Conservation (phyloP, 2,113 vertebrate species). For the Ranitomeya variabilis region DNA sequence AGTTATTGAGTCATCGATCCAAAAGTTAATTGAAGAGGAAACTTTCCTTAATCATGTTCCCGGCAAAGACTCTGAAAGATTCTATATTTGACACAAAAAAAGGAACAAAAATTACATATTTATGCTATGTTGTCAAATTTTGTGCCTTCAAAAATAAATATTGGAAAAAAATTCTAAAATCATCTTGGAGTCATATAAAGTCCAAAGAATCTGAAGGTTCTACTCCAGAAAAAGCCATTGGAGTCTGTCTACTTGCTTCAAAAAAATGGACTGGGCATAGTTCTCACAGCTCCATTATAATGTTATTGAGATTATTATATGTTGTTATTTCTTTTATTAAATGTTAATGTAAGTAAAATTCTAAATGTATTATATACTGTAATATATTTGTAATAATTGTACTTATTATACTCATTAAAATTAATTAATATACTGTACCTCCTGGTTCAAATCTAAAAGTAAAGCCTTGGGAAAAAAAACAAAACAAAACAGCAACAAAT, state of each 20-base stretch:
- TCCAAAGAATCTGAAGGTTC: background rate
- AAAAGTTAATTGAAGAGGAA: conserved; percentile 78
- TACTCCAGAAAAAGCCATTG: background rate
- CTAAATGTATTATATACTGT: background rate
- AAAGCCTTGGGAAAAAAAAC: background rate
- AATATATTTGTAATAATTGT: background rate
- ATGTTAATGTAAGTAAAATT: background rate
- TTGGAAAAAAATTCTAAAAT: background rate
- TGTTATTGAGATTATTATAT: background rate
- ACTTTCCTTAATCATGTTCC: conserved; percentile 68
- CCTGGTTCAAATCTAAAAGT: background rate
- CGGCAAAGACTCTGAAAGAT: background rate
- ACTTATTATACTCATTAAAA: background rate
- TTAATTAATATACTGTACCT: background rate
- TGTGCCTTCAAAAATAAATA: conserved; percentile 12
- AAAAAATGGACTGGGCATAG: background rate
- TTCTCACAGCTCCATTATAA: background rate
- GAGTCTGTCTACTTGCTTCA: background rate
- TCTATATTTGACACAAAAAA: conserved; percentile 9
- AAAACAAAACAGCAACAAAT: too few relatives aligned
- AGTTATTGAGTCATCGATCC: conserved; percentile 77
- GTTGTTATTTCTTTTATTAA: conserved; percentile 1
- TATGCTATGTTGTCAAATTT: background rate
- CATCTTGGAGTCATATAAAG: background rate
- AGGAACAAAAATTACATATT: background rate